Evolutionary conservation across 2,888 invertebrate genomes (phyloP).

Genomic region (Orthosia cruda): DNA sequence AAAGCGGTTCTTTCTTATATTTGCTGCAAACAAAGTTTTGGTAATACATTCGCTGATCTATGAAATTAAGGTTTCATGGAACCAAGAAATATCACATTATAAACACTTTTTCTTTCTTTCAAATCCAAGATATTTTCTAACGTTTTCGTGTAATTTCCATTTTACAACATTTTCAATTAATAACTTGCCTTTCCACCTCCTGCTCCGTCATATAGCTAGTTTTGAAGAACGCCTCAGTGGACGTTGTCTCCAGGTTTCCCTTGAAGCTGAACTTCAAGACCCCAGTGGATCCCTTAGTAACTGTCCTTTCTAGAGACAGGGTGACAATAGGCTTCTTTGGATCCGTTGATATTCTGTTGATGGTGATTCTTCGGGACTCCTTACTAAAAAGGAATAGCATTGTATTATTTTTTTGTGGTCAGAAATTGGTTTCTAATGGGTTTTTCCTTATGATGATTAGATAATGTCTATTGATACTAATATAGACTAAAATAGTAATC

Average conservation of each 20-base stretch:
- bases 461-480: no score
- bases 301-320: conserved; percentile 91
- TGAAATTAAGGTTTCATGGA: no score
- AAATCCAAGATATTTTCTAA: background rate
- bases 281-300: conserved; percentile 92
- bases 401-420: background rate
- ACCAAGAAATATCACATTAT: no score
- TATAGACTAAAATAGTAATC: no score
- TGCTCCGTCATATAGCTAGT: conserved; percentile 91
- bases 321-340: conserved; percentile 93
- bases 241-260: conserved; percentile 93
- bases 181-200: conserved; percentile 86
- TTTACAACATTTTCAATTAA: no score
- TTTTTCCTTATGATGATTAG: no score
- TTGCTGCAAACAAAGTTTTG: no score
- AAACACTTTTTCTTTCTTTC: no score
- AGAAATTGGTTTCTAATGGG: no score
- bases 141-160: no score
- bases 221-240: conserved; percentile 94
- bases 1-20: no score
- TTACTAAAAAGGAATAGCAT: conserved; percentile 62
- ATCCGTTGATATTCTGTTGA: conserved; percentile 88
- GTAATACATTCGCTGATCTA: no score
- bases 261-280: conserved; percentile 93
- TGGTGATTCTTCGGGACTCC: conserved; percentile 75